Evolutionary conservation across 2,888 invertebrate genomes (phyloP), one percentile per base, ranked within the genome.

Genomic region (Rhingia rostrata): DNA sequence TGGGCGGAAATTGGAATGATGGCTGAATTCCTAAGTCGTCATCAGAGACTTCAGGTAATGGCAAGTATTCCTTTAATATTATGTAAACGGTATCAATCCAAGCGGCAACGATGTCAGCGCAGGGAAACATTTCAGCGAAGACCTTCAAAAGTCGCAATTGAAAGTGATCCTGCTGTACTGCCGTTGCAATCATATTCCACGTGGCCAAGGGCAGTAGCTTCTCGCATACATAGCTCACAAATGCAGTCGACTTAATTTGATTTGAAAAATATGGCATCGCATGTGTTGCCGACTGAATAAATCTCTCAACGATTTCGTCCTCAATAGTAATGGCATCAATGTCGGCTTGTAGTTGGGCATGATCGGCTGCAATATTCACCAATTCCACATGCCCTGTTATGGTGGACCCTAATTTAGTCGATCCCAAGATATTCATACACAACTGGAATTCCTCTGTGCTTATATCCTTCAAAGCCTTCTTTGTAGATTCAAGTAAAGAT

Each of bases 401-500:
- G 6, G 97, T 96, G 87, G 95, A 95, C 60, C 97, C 96, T 54
- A 96, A 93, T 90, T 95, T 95, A 7, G 98, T 95, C 92, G 95
- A 94, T 35, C 95, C 94, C 87, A 99, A 92, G 87, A 98, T 94
- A 56, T 95, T 95, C 95, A 99, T 97, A 78, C 98, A 94, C 83
- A 95, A 94, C 88, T 97, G 95, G 92, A 98, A 98, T 92, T 99
- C 98, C 87, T 97, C 97, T 39, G 97, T 97, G 10, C 96, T 96
- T 33, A 97, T 96, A 93, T 97, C 97, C 95, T 97, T 89, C 22
- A 96, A 92, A 86, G 97, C 95, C 92, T 97, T 97, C 90, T 96
- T 97, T 88, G 95, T 95, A 91, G 97, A 96, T 53, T 94, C 93
- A 86, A 98, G 94, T 54, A 98, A 93, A 86, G 95, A 93, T 88